A percentile compares a stretch with the other conserved stretches of the same genome.
phyloP scores from a whole-genome alignment of 1,140 invertebrate genomes.

The Drosophila repleta region DNA sequence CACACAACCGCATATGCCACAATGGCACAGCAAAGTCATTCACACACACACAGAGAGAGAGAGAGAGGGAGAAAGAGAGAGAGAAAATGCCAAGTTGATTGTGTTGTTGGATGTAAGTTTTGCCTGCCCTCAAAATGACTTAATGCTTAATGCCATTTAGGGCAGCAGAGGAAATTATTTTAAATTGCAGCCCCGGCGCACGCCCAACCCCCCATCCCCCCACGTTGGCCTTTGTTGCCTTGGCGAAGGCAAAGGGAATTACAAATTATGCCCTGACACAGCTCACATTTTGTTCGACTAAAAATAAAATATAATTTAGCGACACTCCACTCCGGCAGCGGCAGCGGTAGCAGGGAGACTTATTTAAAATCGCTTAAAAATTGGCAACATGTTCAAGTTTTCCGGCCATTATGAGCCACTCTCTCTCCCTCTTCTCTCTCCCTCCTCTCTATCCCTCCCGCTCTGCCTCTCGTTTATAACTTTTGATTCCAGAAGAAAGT shows the following conservation, averaged over 20 bases:
- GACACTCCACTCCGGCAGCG: conserved; percentile 23
- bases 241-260: conserved; percentile 62
- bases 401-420: not conserved
- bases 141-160: conserved; percentile 78
- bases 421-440: conserved; percentile 1
- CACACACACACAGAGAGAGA: conserved; percentile 24
- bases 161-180: conserved; percentile 71
- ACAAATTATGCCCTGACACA: conserved; percentile 65
- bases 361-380: conserved; percentile 77
- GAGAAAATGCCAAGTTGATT: conserved; percentile 14
- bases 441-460: not conserved
- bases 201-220: not conserved
- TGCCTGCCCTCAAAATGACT: conserved; percentile 56
- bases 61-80: not conserved
- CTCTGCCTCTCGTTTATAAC: conserved; percentile 24
- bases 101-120: conserved; percentile 43
- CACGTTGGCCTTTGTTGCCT: conserved; percentile 39
- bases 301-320: conserved; percentile 58
- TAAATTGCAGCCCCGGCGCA: conserved; percentile 60
- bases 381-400: conserved; percentile 62
- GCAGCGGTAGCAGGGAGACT: conserved; percentile 1
- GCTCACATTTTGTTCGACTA: conserved; percentile 29
- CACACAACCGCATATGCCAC: conserved; percentile 11
- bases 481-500: conserved; percentile 62
- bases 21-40: conserved; percentile 34